These are phyloP conservation scores for Neuroterus valhalla DNA, from an alignment of 1,140 invertebrate species.

Conservation along the genomic window DNA sequence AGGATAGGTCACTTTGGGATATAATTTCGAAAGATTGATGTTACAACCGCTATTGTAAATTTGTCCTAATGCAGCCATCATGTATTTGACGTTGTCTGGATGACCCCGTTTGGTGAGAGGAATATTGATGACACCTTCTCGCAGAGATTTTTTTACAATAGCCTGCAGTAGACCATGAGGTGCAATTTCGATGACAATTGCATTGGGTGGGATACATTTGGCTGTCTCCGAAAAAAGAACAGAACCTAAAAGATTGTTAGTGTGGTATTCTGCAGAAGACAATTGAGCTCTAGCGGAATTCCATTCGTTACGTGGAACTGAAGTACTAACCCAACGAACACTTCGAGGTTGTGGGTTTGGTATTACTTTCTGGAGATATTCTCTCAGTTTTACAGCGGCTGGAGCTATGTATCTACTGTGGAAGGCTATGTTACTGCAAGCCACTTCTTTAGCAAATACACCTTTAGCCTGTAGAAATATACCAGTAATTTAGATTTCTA, in stretches of 20 bases:
- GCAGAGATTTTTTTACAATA: conserved; percentile 73
- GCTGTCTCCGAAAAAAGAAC: conserved; percentile 55
- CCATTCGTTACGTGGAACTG: conserved; percentile 84
- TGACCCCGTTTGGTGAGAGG: conserved; percentile 85
- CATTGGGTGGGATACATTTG: conserved; percentile 83
- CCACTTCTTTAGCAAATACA: conserved; percentile 88
- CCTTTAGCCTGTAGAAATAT: conserved; percentile 70
- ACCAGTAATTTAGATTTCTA: background rate
- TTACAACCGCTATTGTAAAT: no score
- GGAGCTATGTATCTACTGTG: conserved; percentile 79
- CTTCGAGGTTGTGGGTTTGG: no score
- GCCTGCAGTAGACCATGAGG: no score
- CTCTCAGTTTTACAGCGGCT: conserved; percentile 79
- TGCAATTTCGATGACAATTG: conserved; percentile 83
- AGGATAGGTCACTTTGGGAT: conserved; percentile 78
- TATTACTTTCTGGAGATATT: no score
- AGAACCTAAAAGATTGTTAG: background rate
- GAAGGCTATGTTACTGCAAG: conserved; percentile 91
- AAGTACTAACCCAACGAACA: conserved; percentile 87
- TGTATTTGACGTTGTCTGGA: conserved; percentile 80
- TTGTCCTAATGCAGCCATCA: conserved; percentile 84
- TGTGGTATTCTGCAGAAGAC: no score
- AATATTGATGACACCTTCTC: conserved; percentile 76
- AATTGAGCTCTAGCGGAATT: conserved; percentile 78
- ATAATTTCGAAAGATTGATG: no score